Evolutionary conservation across 2,888 invertebrate species (phyloP), one percentile per base, ranked within the genome.

Genomic region (Hesperia comma): DNA sequence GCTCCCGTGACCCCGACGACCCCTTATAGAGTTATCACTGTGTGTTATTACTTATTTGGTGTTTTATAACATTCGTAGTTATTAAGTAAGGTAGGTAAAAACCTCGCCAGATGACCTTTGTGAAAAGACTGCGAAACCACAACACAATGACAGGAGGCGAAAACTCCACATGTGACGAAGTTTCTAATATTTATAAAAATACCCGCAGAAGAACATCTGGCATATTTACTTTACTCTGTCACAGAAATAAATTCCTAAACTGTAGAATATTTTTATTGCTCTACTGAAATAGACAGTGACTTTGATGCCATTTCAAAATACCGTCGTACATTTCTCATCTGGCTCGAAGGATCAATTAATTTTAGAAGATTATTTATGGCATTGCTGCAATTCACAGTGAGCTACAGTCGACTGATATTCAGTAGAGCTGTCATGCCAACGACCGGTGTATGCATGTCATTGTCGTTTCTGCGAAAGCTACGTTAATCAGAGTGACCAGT

Each of bases 401-500:
- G 41, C 41, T 41, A n/a, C n/a, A n/a, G n/a, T 41, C 41, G 14
- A 41, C 2, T n/a, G 41, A 37, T 4, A 8, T 37, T 5, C 37
- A 37, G 8, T 41, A 41, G 41, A 5, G 41, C 41, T n/a, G 5
- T 41, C 41, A n/a, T 14, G 41, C 41, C 6, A 4, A 41, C n/a
- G 41, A n/a, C 14, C n/a, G 6, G 6, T 5, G n/a, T 10, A 37
- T 37, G 12, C 1, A 37, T 8, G 12, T 37, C 10, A 37, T 10
- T 10, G 10, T 10, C 37, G 37, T 37, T 37, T 8, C 37, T 8
- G 37, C 63, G 14, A 40, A 21, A 15, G 40, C 46, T 21, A 32
- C 40, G 58, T 64, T 51, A 53, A 58, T 64, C 32, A 58, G 10
- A 37, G 19, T 33, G 49, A 41, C 41, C 53, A 58, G 58, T 64